Conservation (phyloP, 2,888 invertebrate genomes). For the Idaea dimidiata region DNA sequence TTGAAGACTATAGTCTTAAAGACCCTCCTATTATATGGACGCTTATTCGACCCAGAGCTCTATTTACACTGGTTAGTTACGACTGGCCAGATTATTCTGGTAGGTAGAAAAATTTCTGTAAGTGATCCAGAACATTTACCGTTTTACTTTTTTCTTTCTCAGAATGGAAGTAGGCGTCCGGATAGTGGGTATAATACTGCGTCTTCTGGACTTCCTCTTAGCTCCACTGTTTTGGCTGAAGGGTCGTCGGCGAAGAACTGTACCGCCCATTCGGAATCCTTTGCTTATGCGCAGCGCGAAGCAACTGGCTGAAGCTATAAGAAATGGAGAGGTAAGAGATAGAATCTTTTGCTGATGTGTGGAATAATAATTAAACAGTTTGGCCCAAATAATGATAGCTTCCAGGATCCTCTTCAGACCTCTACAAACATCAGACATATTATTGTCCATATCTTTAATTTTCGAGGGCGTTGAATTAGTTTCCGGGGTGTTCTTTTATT, state of each 20-base stretch:
- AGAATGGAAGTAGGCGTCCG: slow-evolving; percentile 75
- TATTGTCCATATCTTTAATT: too few species aligned
- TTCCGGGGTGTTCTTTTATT: too few species aligned
- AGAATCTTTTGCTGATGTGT: not conserved
- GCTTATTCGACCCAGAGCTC: too few species aligned
- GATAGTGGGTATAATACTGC: slow-evolving; percentile 61
- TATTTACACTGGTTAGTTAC: too few species aligned
- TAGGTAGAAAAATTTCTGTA: too few species aligned
- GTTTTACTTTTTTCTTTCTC: slow-evolving; percentile 5
- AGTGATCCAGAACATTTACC: not conserved
- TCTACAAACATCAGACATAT: too few species aligned
- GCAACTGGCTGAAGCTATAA: slow-evolving; percentile 80
- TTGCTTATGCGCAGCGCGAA: slow-evolving; percentile 80
- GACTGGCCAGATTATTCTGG: too few species aligned
- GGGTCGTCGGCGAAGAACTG: slow-evolving; percentile 37
- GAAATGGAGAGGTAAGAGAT: slow-evolving; percentile 76
- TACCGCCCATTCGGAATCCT: slow-evolving; percentile 63
- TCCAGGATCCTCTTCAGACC: too few species aligned
- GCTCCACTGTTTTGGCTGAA: slow-evolving; percentile 64
- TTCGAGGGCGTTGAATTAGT: too few species aligned
- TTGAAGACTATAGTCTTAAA: too few species aligned
- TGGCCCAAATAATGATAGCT: not conserved
- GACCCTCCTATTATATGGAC: too few species aligned
- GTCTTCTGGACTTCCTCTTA: slow-evolving; percentile 56
- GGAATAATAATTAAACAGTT: not conserved